Evolutionary conservation across 1,140 invertebrate genomes (phyloP).

Genomic region (Drosophila bifasciata): DNA sequence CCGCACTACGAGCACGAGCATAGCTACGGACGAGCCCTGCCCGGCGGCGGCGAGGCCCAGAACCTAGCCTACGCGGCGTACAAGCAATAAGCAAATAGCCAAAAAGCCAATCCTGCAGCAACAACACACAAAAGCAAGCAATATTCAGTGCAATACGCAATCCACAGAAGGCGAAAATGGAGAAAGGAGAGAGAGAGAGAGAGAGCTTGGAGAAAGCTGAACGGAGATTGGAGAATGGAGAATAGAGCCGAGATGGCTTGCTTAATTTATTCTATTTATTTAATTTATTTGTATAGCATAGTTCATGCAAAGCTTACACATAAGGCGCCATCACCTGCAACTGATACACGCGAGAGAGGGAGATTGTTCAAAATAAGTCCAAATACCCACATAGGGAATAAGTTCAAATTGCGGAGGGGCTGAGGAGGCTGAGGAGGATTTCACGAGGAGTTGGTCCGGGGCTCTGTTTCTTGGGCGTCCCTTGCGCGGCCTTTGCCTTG

Average conservation of each 20-base stretch:
- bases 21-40: constrained; percentile 86
- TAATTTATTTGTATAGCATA: constrained; percentile 81
- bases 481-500: constrained; percentile 35
- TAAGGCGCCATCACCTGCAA: constrained; percentile 60
- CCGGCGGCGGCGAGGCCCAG: constrained; percentile 84
- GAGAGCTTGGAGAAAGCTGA: not conserved
- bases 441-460: constrained; percentile 7
- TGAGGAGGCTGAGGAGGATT: not conserved
- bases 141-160: constrained; percentile 79
- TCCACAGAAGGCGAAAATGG: constrained; percentile 55
- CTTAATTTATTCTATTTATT: constrained; percentile 81
- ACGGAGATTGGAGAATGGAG: not conserved
- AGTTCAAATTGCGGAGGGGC: constrained; percentile 24
- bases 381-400: constrained; percentile 44
- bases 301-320: constrained; percentile 56
- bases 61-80: constrained; percentile 88
- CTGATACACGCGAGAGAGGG: not conserved
- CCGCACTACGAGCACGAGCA: constrained; percentile 87
- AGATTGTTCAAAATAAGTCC: constrained; percentile 12
- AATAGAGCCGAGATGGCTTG: constrained; percentile 10
- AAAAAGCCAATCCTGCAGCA: constrained; percentile 34
- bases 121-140: constrained; percentile 40
- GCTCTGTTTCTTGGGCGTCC: not conserved
- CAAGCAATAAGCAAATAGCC: constrained; percentile 66
- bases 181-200: constrained; percentile 11